phyloP scores from a whole-genome alignment of 2,797 vertebrate species.

The Sebastes iracundus region DNA sequence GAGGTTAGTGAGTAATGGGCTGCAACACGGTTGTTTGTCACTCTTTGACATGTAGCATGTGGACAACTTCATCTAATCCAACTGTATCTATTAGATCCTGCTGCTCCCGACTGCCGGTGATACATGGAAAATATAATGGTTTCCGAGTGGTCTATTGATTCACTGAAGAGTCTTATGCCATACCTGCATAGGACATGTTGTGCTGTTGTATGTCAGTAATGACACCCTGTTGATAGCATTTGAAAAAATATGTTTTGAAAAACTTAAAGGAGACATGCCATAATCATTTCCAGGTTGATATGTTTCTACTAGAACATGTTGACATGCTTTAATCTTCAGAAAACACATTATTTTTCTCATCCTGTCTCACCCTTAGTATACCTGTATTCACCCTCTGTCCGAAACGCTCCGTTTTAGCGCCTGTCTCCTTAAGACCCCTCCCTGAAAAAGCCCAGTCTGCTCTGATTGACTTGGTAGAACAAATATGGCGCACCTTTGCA shows the following conservation, averaged over 20 bases:
- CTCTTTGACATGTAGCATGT: slow-evolving; percentile 63
- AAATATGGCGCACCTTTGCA: no score
- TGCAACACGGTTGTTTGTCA: slow-evolving; percentile 66
- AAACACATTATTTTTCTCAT: no score
- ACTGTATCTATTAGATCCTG: slow-evolving; percentile 55
- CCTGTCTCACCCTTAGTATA: no score
- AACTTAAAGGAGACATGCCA: not conserved
- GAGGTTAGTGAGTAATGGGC: slow-evolving; percentile 72
- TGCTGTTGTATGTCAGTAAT: not conserved
- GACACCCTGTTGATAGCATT: not conserved
- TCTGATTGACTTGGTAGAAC: not conserved
- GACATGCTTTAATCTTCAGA: no score
- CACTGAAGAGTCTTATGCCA: not conserved
- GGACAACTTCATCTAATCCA: slow-evolving; percentile 63
- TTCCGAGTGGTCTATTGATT: slow-evolving; percentile 49
- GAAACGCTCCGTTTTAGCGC: no score
- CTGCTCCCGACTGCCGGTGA: slow-evolving; percentile 44
- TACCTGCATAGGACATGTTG: not conserved
- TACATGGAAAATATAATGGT: slow-evolving; percentile 48
- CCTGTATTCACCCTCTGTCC: no score
- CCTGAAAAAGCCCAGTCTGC: not conserved
- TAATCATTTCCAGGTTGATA: no score
- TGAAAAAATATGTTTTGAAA: not conserved
- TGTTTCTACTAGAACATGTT: no score
- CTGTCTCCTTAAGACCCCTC: not conserved